Evolutionary conservation across 2,888 invertebrate genomes (phyloP), one percentile per base, ranked within the genome.

Genomic region (Aspidiotus rigidus): DNA sequence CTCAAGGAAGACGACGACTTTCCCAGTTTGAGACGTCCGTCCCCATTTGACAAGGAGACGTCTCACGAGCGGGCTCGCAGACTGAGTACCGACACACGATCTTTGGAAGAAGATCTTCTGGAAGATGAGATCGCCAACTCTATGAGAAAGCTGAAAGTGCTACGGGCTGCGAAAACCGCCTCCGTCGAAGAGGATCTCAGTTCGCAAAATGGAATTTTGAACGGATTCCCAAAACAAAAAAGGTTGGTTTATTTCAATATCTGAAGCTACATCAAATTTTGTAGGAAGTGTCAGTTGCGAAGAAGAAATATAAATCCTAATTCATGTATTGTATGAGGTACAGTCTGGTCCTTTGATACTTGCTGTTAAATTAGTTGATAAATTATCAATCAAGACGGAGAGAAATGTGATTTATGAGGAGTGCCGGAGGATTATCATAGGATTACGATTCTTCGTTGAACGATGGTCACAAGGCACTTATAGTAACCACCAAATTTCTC

Each of bases 41-140:
- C 69, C 73, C 75, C 72, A 75, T 76, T 62, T 74, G 69, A 71
- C 5, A 70, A 70, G 49, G 72, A 72, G 15, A 75, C 74, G 75
- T 80, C 69, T 85, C 85, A 73, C 83, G 84, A 54, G 77, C 80
- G 71, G 78, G 85, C 62, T 86, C 73, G 70, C 64, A 73, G 67
- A 69, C 69, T 56, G 59, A 71, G 54, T 60, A 64, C 55, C 70
- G 71, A 41, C 17, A 44, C 62, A 39, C 57, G 69, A n/a, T 71
- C 70, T 2, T 53, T 71, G 49, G 61, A 70, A 41, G 71, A 71
- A 16, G 71, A 73, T 15, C 71, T 71, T 16, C 66, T 72, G 15
- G 72, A 72, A 67, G 70, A 72, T 40, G 72, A 72, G 57, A 71
- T 72, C 28, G 57, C 64, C 39, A 60, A 41, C 49, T 63, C 64